Evolutionary conservation across 2,797 vertebrate species (phyloP), one percentile per base, ranked within the genome.

Genomic region (Cossypha niveicapilla): DNA sequence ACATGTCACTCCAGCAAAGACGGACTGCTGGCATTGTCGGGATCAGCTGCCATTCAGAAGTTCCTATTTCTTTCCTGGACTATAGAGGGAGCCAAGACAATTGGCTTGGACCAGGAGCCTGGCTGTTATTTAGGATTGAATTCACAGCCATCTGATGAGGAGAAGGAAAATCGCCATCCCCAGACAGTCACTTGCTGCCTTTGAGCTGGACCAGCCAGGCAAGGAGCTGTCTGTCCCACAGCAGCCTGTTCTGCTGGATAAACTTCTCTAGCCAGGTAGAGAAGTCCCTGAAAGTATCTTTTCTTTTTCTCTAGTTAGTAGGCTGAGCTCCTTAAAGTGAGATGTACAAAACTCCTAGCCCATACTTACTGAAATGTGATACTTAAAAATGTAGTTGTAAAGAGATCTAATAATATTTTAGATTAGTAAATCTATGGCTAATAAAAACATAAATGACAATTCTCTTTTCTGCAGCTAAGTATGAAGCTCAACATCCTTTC

Each of bases 21-120:
- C 3, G 67, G 34, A 19, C 0, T 0, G 32, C 28, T 58, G 58
- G 18, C 66, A 32, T 16, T 47, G 42, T 4, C 0, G 18, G 76
- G 28, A 28, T 34, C 15, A 5, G 28, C 2, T 65, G 71, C 44
- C 34, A 11, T 76, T 32, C 34, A 17, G 7, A 41, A 66, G 9
- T 3, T 47, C 17, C n/a, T 87, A 11, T 87, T 92, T 83, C 75
- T 61, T 47, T 80, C 28, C 61, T 77, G 8, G 18, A 30, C 91
- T 74, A 74, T 25, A 95, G 94, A 91, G 85, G 92, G 77, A 95
- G 84, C 77, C 71, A 85, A 63, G 84, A 37, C 76, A 94, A 72
- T 51, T 73, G 57, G 2, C 65, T 85, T 87, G 81, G 28, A 45
- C 56, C 34, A 68, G 32, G 50, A 90, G 18, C 14, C 16, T 53